phyloP scores from a whole-genome alignment of 2,113 vertebrate species.

The Psittacus erithacus region DNA sequence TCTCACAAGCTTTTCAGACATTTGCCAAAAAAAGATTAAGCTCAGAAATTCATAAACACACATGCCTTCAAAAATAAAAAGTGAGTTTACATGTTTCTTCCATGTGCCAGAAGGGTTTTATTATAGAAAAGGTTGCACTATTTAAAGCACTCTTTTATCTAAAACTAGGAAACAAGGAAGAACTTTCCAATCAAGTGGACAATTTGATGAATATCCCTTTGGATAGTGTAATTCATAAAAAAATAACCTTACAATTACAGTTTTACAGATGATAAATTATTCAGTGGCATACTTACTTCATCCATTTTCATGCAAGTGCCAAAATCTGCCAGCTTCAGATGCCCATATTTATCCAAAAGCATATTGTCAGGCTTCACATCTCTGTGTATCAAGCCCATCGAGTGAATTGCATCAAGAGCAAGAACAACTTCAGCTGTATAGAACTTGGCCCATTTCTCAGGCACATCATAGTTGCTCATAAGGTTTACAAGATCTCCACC shows the following conservation, averaged over 20 bases:
- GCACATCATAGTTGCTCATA: conserved; percentile 98
- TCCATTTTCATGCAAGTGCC: conserved; percentile 99
- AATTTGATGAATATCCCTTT: neutral
- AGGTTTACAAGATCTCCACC: conserved; percentile 99
- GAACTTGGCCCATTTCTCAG: conserved; percentile 98
- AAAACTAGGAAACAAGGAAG: neutral
- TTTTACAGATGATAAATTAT: neutral
- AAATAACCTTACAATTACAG: neutral
- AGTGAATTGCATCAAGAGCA: conserved; percentile 97
- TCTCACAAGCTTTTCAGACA: neutral
- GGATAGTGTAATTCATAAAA: neutral
- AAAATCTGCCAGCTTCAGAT: conserved; percentile 97
- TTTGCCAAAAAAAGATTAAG: neutral
- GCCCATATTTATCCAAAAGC: conserved; percentile 92
- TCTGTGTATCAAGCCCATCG: conserved; percentile 97
- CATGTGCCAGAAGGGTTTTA: neutral
- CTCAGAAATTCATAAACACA: conserved; percentile 13
- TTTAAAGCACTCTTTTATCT: neutral
- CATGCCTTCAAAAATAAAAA: conserved; percentile 5
- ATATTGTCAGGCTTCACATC: conserved; percentile 99
- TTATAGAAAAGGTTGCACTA: neutral
- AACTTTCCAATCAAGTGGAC: neutral
- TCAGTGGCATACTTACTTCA: conserved; percentile 80
- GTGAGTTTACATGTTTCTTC: conserved; percentile 6
- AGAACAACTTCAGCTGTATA: conserved; percentile 98